Base-by-base conservation (phyloP, 2,113 vertebrate species). In the Ariopsis seemanni region DNA sequence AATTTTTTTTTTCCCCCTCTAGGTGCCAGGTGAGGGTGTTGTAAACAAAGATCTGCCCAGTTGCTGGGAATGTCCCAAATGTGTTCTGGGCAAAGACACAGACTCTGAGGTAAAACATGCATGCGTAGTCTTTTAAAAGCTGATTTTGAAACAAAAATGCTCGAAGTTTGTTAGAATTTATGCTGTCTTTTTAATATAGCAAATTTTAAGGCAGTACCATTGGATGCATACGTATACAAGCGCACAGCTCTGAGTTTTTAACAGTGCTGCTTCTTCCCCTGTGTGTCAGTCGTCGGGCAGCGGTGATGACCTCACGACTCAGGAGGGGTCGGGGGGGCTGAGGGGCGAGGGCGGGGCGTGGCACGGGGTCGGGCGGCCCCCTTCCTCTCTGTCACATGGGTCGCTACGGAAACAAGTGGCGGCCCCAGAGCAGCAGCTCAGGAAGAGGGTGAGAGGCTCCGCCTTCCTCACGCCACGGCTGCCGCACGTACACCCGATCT, bases 31-130 rank as follows among this genome's bases (percentile, higher is more conserved):
- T 71, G 97, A 98, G 88, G 98, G 98, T 5, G 91, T 98, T 87
- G 95, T 99, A 77, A 99, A 98, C 0, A 97, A 98, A 78, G 98
- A 99, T 91, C 95, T 99, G 87, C 98, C 98, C 6, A 99, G 99
- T 92, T 99, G 97, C 93, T 99, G 98, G 98, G 97, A 99, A 89
- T 99, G 98, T 92, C 98, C 98, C 0, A 99, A 97, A 86, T 99
- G 98, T 94, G 96, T 98, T 89, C 94, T 97, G 87, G 97, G 96
- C 67, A 92, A 92, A 52, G 92, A 95, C 72, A 97, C 96, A 0
- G 96, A 96, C 4, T 42, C 93, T 0, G 98, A 99, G 93, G 95
- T 95, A 93, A 5, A 69, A 82, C 60, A 72, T 22, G 74, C 65
- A 25, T 20, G 11, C 48, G 69, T 83, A 78, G 67, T 34, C 7